A percentile compares a stretch with the other conserved stretches of the same genome.
These are phyloP conservation scores for Brachycybe producta DNA, from an alignment of 2,888 invertebrate genomes.

Conservation along the genomic window DNA sequence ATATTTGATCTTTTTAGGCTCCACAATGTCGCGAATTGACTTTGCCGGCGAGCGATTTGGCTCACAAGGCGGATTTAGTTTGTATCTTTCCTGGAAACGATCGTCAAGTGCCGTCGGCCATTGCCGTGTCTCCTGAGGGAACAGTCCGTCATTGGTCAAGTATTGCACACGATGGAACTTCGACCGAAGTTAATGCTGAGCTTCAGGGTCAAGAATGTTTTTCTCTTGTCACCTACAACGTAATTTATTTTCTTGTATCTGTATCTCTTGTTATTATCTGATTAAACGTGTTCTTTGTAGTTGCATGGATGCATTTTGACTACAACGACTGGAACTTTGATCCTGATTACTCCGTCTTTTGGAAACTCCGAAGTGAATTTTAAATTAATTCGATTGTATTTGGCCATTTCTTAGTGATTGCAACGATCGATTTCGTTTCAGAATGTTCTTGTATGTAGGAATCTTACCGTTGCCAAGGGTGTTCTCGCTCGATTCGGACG, in stretches of 20 bases:
- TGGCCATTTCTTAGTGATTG: constrained; percentile 3
- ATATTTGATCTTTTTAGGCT: constrained; percentile 14
- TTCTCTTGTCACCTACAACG: constrained; percentile 30
- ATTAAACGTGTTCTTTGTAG: constrained; percentile 36
- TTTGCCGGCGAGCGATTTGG: constrained; percentile 79
- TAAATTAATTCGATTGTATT: not conserved
- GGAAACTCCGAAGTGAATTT: constrained; percentile 48
- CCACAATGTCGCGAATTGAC: constrained; percentile 67
- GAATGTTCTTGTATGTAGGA: constrained; percentile 35
- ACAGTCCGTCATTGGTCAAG: constrained; percentile 72
- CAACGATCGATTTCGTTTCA: constrained; percentile 21
- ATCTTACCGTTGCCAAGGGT: constrained; percentile 35
- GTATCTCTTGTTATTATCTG: not conserved
- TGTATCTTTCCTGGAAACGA: constrained; percentile 62
- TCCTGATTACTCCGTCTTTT: constrained; percentile 48
- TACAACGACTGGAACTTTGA: constrained; percentile 80
- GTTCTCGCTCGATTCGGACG: constrained; percentile 70
- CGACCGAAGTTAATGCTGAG: constrained; percentile 69
- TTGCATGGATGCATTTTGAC: constrained; percentile 67
- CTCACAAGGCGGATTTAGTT: constrained; percentile 46
- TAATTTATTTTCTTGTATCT: constrained; percentile 5
- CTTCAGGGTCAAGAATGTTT: constrained; percentile 47
- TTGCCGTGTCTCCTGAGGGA: constrained; percentile 73
- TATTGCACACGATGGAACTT: constrained; percentile 72
- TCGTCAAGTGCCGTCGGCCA: constrained; percentile 59